Conservation (phyloP, 2,797 vertebrate genomes). For the Atherinosoma microstoma region DNA sequence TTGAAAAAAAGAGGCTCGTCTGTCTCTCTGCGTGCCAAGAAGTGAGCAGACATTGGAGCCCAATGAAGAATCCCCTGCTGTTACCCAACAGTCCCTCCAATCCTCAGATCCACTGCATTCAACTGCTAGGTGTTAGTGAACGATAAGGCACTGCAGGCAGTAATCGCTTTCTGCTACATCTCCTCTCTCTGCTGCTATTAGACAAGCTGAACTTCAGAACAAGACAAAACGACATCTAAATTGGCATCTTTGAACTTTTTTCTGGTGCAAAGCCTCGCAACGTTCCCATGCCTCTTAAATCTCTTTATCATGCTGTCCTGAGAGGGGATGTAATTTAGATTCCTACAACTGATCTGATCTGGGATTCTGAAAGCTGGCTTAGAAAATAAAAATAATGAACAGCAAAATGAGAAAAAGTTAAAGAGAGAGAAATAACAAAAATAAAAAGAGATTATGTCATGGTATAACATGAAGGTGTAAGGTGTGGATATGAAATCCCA, state of each 20-base stretch:
- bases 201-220: constrained; percentile 59
- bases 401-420: not conserved
- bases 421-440: not conserved
- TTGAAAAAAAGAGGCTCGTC: constrained; percentile 4
- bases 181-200: constrained; percentile 43
- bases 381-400: constrained; percentile 7
- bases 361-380: constrained; percentile 6
- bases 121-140: constrained; percentile 35
- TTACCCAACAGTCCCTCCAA: constrained; percentile 33
- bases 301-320: constrained; percentile 40
- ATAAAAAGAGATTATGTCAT: constrained; percentile 1
- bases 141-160: constrained; percentile 50
- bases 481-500: constrained; percentile 12
- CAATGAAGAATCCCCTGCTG: constrained; percentile 54
- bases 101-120: constrained; percentile 31
- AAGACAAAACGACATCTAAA: constrained; percentile 65
- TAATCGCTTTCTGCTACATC: constrained; percentile 44
- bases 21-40: constrained; percentile 21
- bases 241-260: constrained; percentile 58
- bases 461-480: not conserved
- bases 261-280: constrained; percentile 18
- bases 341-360: constrained; percentile 26
- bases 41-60: constrained; percentile 32
- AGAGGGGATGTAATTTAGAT: constrained; percentile 43
- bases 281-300: constrained; percentile 19